A percentile compares a stretch with the other conserved stretches of the same genome.
Conservation (phyloP, 2,113 vertebrate species). For the Origma solitaria region DNA sequence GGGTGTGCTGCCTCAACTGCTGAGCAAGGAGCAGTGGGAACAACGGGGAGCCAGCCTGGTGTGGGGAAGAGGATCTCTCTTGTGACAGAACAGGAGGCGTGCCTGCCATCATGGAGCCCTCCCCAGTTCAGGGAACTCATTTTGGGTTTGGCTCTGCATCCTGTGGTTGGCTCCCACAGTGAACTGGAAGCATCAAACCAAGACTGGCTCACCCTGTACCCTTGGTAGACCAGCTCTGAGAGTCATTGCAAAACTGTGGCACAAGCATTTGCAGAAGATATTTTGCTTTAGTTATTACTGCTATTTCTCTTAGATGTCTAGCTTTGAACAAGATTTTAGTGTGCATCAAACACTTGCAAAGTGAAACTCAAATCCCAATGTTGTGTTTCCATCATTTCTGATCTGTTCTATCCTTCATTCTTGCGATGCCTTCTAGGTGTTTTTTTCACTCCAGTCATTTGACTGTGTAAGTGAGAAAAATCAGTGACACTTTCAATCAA, state of each 20-base stretch:
- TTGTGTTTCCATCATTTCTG: background rate
- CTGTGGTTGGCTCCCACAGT: accelerated
- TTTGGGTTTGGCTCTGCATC: background rate
- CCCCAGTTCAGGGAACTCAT: background rate
- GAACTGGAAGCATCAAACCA: background rate
- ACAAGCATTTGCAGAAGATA: background rate
- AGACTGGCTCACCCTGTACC: background rate
- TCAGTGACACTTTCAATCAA: background rate
- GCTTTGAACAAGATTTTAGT: background rate
- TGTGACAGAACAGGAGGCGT: background rate
- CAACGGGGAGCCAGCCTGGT: accelerated
- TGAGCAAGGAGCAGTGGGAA: accelerated
- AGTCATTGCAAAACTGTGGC: background rate
- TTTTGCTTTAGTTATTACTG: background rate
- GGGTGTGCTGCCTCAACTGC: background rate
- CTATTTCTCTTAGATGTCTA: background rate
- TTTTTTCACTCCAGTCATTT: background rate
- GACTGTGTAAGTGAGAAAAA: background rate
- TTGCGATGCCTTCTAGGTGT: background rate
- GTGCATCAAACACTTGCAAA: background rate
- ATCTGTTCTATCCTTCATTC: background rate
- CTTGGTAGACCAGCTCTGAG: background rate
- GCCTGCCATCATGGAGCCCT: background rate
- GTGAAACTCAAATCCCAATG: background rate
- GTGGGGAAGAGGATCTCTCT: background rate